Conservation (phyloP, 2,888 invertebrate genomes). For the Notodonta dromedarius region DNA sequence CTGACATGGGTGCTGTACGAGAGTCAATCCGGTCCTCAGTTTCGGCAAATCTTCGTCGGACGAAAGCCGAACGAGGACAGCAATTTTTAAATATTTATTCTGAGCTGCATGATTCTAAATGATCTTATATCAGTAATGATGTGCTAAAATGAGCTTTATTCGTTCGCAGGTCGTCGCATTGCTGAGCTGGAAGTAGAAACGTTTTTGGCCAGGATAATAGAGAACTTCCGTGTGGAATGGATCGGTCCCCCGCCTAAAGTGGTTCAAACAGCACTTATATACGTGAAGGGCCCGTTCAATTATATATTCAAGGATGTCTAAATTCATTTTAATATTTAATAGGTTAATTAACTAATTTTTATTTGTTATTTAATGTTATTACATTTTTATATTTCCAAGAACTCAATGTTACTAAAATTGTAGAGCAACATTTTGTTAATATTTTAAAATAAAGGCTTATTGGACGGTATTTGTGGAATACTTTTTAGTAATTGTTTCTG, state of each 20-base stretch:
- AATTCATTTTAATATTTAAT: slow-evolving; percentile 5
- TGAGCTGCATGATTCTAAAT: neutral
- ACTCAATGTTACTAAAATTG: too few relatives aligned
- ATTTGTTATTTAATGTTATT: neutral
- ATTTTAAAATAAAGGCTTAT: too few relatives aligned
- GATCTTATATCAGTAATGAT: neutral
- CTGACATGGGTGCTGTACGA: too few relatives aligned
- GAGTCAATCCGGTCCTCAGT: too few relatives aligned
- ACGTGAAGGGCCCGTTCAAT: slow-evolving; percentile 59
- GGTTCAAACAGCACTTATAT: slow-evolving; percentile 53
- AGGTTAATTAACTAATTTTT: slow-evolving; percentile 9
- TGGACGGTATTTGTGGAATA: too few relatives aligned
- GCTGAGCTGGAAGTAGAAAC: slow-evolving; percentile 85
- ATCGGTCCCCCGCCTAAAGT: slow-evolving; percentile 55
- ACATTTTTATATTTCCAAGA: too few relatives aligned
- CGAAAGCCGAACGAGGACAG: too few relatives aligned
- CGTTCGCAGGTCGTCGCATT: slow-evolving; percentile 79
- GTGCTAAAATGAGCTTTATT: slow-evolving; percentile 1
- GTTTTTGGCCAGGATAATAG: slow-evolving; percentile 60
- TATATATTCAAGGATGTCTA: slow-evolving; percentile 64
- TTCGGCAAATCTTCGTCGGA: too few relatives aligned
- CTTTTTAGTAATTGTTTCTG: too few relatives aligned
- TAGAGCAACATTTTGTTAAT: too few relatives aligned
- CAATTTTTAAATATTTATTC: too few relatives aligned
- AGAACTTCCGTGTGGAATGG: slow-evolving; percentile 61